Evolutionary conservation across 2,113 vertebrate species (phyloP), one percentile per base, ranked within the genome.

Genomic region (Syngnathoides biaculeatus): DNA sequence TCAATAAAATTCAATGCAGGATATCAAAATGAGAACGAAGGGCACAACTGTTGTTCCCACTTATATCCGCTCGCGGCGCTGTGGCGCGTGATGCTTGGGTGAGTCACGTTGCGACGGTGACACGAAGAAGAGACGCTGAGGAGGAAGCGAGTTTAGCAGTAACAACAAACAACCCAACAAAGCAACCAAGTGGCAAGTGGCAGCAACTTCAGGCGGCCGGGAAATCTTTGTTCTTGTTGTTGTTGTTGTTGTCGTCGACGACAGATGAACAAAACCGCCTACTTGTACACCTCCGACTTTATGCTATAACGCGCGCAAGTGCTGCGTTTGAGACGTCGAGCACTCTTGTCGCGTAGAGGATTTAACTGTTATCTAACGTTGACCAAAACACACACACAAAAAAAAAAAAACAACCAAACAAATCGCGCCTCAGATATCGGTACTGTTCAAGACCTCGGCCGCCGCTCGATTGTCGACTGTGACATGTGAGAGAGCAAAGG

Each of bases 151-250:
- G 12, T 12, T 68, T 79, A 77, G 66, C 69, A 80, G 79, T 66
- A 80, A 83, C 73, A 85, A 87, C 78, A 89, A 82, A 87, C 78
- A 78, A 35, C 3, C 24, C 66, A 77, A 30, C 59, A n/a, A n/a
- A n/a, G n/a, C n/a, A 8, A 45, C 17, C 6, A 69, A 70, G 70
- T 65, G 75, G 66, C 59, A 24, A 47, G 22, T 22, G 12, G 15
- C n/a, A 8, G 19, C 8, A n/a, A 50, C 45, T 48, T 40, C 19
- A 17, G n/a, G 3, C 12, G 38, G n/a, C 20, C 8, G 40, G 30
- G 3, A 17, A 40, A 1, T 15, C 24, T 42, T 43, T 30, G 8
- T 43, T 71, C 17, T 45, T 1, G 0, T 43, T 30, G 8, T 43
- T 71, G 14, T 45, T 1, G 0, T n/a, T n/a, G n/a, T n/a, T n/a